These are phyloP conservation scores for Laticauda laticaudata DNA, from an alignment of 2,113 vertebrate species.

Conservation along the genomic window DNA sequence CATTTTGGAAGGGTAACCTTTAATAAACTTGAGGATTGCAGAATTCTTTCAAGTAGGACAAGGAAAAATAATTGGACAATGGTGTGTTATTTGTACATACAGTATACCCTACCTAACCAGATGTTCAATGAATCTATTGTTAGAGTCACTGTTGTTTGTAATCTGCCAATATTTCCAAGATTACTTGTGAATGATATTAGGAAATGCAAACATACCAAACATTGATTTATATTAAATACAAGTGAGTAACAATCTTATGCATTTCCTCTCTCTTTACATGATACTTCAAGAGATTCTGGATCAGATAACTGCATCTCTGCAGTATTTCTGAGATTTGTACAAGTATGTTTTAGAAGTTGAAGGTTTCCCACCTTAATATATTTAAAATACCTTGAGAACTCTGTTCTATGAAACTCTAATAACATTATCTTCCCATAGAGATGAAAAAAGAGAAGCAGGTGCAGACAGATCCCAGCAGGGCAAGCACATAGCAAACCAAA, in stretches of 20 bases:
- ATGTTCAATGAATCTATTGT: neutral
- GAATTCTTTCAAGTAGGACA: neutral
- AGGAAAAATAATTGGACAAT: neutral
- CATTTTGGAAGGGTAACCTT: constrained; percentile 21
- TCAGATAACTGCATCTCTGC: neutral
- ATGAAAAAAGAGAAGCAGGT: neutral
- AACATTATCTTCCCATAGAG: constrained; percentile 11
- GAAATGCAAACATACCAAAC: neutral
- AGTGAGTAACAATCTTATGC: neutral
- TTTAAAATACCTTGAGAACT: neutral
- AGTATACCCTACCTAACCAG: neutral
- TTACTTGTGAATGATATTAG: neutral
- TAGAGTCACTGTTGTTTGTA: neutral
- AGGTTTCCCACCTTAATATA: constrained; percentile 9
- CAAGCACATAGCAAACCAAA: constrained; percentile 9
- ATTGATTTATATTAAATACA: neutral
- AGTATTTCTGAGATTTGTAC: neutral
- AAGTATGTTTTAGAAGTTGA: neutral
- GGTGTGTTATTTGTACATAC: neutral
- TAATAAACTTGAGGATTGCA: constrained; percentile 25
- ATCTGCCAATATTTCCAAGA: neutral
- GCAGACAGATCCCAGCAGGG: constrained; percentile 1
- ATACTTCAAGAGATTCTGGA: neutral
- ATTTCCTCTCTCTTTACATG: neutral
- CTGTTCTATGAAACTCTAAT: constrained; percentile 3